Base-by-base conservation (phyloP, 2,797 vertebrate species). In the Semaprochilodus insignis region DNA sequence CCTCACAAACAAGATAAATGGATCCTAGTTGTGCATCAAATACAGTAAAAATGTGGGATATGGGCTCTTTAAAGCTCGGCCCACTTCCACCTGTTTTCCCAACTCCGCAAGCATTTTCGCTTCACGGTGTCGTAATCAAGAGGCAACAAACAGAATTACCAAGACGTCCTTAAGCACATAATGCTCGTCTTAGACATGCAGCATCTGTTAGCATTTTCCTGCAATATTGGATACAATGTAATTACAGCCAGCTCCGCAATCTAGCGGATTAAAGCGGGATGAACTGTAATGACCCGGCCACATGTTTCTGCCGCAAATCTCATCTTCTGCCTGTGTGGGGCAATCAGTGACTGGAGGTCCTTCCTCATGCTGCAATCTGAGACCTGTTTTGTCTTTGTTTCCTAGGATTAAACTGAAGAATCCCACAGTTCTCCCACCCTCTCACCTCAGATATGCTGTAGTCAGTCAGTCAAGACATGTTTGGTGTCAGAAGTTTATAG, bases 181-280 rank as follows among this genome's bases (percentile, higher is more conserved):
- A 96, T 95, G 94, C 93, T 94, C 87, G 91, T 95, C 90, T 95
- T 93, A 95, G 95, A 95, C 85, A 11, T 83, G 55, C 87, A 93
- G 93, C 96, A 96, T 96, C 95, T 96, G 96, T 92, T 94, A 93
- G 92, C 91, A 92, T 95, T 94, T 93, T 88, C 81, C 78, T 5
- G 59, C 21, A 74, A 87, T 92, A 88, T 90, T 85, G 77, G 88
- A 91, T 85, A 86, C 89, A 72, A 71, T 90, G 91, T 94, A 91
- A 93, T 94, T 92, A 93, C 87, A 91, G 91, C n/a, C 54, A 77
- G 69, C 71, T 89, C 79, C 85, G 91, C 88, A 91, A 88, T 91
- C 48, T 81, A 81, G 44, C 7, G 92, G 94, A 96, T 96, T 94
- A 95, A 88, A 90, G 88, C 87, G 62, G 87, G 88, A 91, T 88